phyloP scores from a whole-genome alignment of 2,113 vertebrate genomes.

The Conger conger region DNA sequence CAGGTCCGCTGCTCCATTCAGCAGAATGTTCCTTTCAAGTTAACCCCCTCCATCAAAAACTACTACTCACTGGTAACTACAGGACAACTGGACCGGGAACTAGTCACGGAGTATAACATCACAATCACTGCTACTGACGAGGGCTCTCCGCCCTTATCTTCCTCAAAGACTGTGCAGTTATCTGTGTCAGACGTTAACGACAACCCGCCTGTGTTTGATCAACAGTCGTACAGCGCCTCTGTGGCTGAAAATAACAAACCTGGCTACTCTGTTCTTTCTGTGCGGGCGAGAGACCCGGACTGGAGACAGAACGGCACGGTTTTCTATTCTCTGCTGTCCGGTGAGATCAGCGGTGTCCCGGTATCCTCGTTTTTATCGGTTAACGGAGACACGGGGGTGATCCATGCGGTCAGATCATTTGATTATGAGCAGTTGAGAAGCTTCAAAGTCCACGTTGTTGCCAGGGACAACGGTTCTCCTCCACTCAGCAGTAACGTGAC shows the following conservation, averaged over 20 bases:
- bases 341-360: neutral
- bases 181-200: conserved; percentile 33
- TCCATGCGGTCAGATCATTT: conserved; percentile 7
- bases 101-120: conserved; percentile 54
- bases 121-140: conserved; percentile 54
- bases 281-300: neutral
- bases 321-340: neutral
- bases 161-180: conserved; percentile 48
- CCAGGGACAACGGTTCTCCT: conserved; percentile 68
- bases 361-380: conserved; percentile 6
- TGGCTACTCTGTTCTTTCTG: neutral
- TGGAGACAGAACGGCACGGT: conserved; percentile 8
- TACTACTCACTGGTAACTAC: conserved; percentile 57
- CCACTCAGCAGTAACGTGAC: conserved; percentile 66
- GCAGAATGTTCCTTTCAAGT: conserved; percentile 48
- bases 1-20: conserved; percentile 53
- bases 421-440: conserved; percentile 46
- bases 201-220: conserved; percentile 2
- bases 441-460: conserved; percentile 62
- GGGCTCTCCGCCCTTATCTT: conserved; percentile 55
- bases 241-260: conserved; percentile 10
- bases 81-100: conserved; percentile 54
- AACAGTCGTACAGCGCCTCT: neutral
- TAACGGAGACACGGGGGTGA: conserved; percentile 5
- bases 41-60: conserved; percentile 54